Conservation (phyloP, 2,888 invertebrate species). For the Tinea trinotella region DNA sequence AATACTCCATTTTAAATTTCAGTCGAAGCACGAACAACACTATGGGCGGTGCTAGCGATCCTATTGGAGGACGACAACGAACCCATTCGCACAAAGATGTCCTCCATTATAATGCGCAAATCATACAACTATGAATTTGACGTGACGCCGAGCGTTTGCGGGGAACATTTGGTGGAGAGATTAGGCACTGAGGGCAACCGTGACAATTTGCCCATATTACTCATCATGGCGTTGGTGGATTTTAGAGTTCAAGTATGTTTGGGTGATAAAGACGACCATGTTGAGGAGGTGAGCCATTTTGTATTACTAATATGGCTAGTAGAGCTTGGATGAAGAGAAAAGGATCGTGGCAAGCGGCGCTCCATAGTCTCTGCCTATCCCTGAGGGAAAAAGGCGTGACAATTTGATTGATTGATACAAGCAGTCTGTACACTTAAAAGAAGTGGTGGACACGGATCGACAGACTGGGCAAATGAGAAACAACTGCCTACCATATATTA, state of each 20-base stretch:
- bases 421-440: too few species aligned
- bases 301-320: too few species aligned
- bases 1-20: conserved; percentile 24
- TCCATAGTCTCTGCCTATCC: too few species aligned
- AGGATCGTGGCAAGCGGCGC: too few species aligned
- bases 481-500: too few species aligned
- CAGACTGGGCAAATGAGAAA: too few species aligned
- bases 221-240: conserved; percentile 42
- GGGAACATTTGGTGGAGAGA: background rate
- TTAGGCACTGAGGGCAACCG: background rate
- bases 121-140: background rate
- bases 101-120: conserved; percentile 23
- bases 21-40: conserved; percentile 42
- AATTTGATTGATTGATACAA: too few species aligned
- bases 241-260: conserved; percentile 41
- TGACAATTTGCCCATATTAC: conserved; percentile 8
- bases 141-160: background rate
- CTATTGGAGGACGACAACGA: conserved; percentile 70
- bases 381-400: too few species aligned
- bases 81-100: conserved; percentile 39
- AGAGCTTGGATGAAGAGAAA: too few species aligned
- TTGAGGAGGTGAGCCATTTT: background rate
- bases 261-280: conserved; percentile 31
- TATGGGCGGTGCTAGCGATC: conserved; percentile 51
- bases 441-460: too few species aligned